Base-by-base conservation (phyloP, 2,888 invertebrate genomes). In the Catocala nupta region DNA sequence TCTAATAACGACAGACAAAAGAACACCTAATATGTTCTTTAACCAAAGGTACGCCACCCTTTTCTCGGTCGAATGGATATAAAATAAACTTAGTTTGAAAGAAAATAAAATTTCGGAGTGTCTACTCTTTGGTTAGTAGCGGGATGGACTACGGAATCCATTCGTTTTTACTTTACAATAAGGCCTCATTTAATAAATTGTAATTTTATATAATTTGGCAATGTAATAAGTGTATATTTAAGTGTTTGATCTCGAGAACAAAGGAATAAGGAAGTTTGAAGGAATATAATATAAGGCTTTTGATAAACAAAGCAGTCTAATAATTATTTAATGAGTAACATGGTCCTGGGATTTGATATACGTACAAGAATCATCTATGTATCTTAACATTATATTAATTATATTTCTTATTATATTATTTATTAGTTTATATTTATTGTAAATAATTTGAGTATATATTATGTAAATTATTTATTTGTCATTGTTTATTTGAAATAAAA, bases 61-160 rank as follows among this genome's bases (percentile, higher is more conserved):
- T 67, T 79, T 77, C 65, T 63, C 73, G 60, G 58, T n/a, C 65
- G 70, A 75, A 56, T 62, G 65, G 54, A 53, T 54, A 36, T 63
- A 68, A 73, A 78, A 77, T 77, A 59, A 73, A 79, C 71, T 79
- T 75, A 79, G 65, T 65, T 69, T 65, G 48, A 58, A 53, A 33
- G 51, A 43, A 44, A 64, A 65, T 67, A 63, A 58, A 65, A 62
- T 55, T 68, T 59, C 8, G 51, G 44, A 44, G 5, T 49, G 13
- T 43, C 25, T 25, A 25, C 4, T 56, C 49, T 65, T 52, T 73
- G 70, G 65, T 70, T 51, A 47, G 51, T 49, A 34, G 44, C 9
- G 55, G 51, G 54, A 67, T 61, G 63, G 55, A 61, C 56, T 42
- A n/a, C 33, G 54, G 42, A 63, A 57, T 52, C 36, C 36, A 11